Evolutionary conservation across 92 coral and sea anemone genomes (phyloP), one percentile per base, ranked within the genome.

Genomic region (Zoanthus sansibaricus): DNA sequence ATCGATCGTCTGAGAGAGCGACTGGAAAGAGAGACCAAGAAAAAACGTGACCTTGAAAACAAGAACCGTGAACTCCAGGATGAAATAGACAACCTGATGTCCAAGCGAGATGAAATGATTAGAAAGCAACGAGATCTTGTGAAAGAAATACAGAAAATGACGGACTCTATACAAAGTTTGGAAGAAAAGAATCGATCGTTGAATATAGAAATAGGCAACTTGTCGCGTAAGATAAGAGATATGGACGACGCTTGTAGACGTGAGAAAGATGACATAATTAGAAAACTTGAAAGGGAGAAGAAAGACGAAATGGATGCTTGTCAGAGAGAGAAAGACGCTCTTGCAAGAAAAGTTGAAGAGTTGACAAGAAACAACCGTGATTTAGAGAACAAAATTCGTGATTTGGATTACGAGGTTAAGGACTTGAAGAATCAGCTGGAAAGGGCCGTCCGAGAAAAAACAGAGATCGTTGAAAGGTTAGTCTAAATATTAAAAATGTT

Each of bases 211-310:
- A 92, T 93, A 71, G 94, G 88, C 52, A 90, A 75, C 67, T 75
- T 91, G 78, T 90, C 95, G 70, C 86, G 93, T 42, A 88, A 82
- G 75, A 91, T 94, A 45, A 91, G 95, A 31, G 93, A 92, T 52
- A 93, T 96, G 95, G 98, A 96, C 56, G 92, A 94, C 20, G 87
- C 77, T 44, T 94, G 93, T 70, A 84, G 92, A 42, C 94, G 91
- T 21, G 98, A 94, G 76, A 94, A 91, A 70, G 93, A 92, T 20
- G 94, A 90, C 72, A 86, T 92, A 56, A 76, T 91, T 37, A 89
- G 95, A 66, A 93, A 76, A 79, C 82, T 68, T 75, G 93, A 93
- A 86, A 85, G 91, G 62, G 94, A 94, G 67, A 89, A 89, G 87
- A 79, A 95, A 12, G 66, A 89, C 61, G 92, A 93, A 64, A 76